Evolutionary conservation across 2,113 vertebrate genomes (phyloP).

Genomic region (Eublepharis macularius): DNA sequence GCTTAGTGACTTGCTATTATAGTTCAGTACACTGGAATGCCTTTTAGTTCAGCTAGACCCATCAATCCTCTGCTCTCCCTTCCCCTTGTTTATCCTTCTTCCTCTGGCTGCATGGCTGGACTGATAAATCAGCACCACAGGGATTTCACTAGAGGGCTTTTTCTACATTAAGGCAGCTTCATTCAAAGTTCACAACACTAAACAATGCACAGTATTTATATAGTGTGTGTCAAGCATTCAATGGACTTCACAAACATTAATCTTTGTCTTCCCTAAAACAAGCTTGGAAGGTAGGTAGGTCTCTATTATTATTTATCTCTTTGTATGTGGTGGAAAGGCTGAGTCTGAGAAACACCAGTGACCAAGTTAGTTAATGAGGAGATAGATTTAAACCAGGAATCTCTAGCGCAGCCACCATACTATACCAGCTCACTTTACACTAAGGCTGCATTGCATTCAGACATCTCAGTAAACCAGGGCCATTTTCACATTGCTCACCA

Average conservation of each 20-base stretch:
- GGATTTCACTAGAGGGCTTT: background rate
- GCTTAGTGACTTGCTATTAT: background rate
- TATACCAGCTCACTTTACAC: background rate
- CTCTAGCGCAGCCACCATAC: background rate
- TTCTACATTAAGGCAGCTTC: background rate
- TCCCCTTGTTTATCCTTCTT: background rate
- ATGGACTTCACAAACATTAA: background rate
- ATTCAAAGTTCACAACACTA: background rate
- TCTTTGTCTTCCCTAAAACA: background rate
- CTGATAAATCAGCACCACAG: background rate
- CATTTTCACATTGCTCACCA: too few relatives aligned
- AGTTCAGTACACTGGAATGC: background rate
- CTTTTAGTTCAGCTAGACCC: background rate
- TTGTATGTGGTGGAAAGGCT: background rate
- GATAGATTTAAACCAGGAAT: background rate
- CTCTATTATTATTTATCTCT: background rate
- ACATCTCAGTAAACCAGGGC: too few relatives aligned
- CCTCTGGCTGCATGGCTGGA: background rate
- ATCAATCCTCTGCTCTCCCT: background rate
- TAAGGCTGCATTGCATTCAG: background rate
- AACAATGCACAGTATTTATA: background rate
- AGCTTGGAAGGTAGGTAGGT: background rate
- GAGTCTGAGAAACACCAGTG: background rate
- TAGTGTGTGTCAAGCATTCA: background rate
- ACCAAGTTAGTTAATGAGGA: background rate